Evolutionary conservation across 2,797 vertebrate species (phyloP), one percentile per base, ranked within the genome.

Genomic region (Rhinella marina): DNA sequence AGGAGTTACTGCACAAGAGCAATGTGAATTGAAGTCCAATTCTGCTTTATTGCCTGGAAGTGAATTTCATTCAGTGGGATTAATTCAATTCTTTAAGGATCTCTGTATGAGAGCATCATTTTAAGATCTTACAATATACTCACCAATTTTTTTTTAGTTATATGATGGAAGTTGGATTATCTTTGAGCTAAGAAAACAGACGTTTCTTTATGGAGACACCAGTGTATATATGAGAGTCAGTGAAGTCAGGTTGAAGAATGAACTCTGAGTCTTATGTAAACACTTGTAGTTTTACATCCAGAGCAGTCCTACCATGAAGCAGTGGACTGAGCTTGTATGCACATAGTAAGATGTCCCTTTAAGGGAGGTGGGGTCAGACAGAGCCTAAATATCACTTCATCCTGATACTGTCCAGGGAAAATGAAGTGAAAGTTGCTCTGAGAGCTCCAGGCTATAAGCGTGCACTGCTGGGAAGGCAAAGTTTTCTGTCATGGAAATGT

Each of bases 361-460:
- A 89, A 89, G 77, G 62, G 23, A 86, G 88, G 88, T 25, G 88
- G 87, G 68, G 62, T 48, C 56, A 72, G 68, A 16, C 78, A 59
- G 57, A 25, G 72, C 84, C 88, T 89, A 89, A 89, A 89, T 89
- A 86, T 81, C 76, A 66, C 75, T 12, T 66, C 79, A 89, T 82
- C n/a, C 88, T 89, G 84, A 89, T 78, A 89, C 78, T 89, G 62
- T 89, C 88, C 88, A 89, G 84, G 84, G 84, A 86, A 88, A 70
- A 86, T 89, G 59, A 89, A 89, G 88, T 86, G 88, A 89, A 89
- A 89, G 73, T 76, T 68, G 75, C 19, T 23, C 64, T 23, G 50
- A 66, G 52, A 68, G 61, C 82, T 56, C 21, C 59, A n/a, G 52
- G 79, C 70, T 80, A 32, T 82, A 7, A 66, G 77, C 59, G 19